Base-by-base conservation (phyloP, 2,113 vertebrate species). In the Pogonocichla stellata region DNA sequence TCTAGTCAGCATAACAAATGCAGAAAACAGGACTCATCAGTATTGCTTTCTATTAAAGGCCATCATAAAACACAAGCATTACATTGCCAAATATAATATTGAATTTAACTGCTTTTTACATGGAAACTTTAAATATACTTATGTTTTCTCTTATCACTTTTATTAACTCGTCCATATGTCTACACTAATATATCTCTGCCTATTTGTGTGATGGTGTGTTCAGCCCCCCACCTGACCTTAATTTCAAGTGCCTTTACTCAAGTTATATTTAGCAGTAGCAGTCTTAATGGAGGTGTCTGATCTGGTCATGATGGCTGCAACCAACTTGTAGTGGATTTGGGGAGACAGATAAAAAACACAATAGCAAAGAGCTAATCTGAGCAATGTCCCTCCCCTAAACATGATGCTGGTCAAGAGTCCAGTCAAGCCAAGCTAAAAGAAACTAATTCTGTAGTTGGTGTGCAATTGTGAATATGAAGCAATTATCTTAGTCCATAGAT, bases 31-130 rank as follows among this genome's bases (percentile, higher is more conserved):
- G 16, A 69, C 23, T 72, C 36, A 65, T 50, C n/a, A 72, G 42
- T 53, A 69, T 25, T 57, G 13, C 33, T 90, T 24, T 80, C 60
- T 90, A 24, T 80, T 94, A 90, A 78, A 94, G 53, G 53, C 92
- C 57, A 93, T 25, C 19, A 34, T n/a, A 80, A 84, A 88, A 71
- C 2, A 1, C 15, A 92, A 60, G 3, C 19, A n/a, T 50, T 88
- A 42, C 22, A n/a, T 38, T 69, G 26, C 23, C 3, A 5, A 64
- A 69, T 50, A 29, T 8, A 66, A 50, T 82, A 66, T 19, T 65
- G 65, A 78, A 18, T 47, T 81, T 56, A n/a, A 40, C 34, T 86
- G 8, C 6, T 82, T 90, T 85, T 70, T 54, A 51, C 4, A 12
- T 26, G 1, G 31, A 62, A 78, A 28, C 2, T 48, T 84, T 33